phyloP scores from a whole-genome alignment of 2,113 vertebrate species.

The Steatornis caripensis region DNA sequence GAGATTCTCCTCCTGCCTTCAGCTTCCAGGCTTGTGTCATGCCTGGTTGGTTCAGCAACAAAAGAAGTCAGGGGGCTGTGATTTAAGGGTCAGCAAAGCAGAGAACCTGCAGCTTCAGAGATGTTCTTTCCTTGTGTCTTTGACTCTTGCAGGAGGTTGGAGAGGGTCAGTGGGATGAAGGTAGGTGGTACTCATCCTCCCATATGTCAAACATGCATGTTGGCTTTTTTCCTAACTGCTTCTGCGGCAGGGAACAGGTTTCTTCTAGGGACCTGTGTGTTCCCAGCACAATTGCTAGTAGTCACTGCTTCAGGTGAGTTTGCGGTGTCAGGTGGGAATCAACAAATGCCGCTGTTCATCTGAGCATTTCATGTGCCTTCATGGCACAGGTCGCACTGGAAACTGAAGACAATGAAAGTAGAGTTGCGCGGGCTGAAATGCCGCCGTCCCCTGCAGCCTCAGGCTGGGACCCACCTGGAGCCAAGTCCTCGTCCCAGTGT shows the following conservation, averaged over 20 bases:
- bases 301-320: neutral
- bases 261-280: neutral
- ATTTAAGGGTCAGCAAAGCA: neutral
- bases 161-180: neutral
- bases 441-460: neutral
- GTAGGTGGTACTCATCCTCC: neutral
- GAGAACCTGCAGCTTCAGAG: neutral
- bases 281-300: neutral
- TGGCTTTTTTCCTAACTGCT: neutral
- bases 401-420: too few species aligned
- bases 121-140: neutral
- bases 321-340: neutral
- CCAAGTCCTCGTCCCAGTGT: neutral
- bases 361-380: too few species aligned
- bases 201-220: fast-evolving
- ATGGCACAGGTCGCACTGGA: neutral
- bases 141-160: neutral
- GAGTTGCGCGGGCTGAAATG: neutral
- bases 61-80: neutral
- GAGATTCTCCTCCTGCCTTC: neutral
- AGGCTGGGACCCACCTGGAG: neutral
- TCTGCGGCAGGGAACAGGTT: neutral
- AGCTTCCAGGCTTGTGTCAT: neutral
- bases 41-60: neutral
- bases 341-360: neutral